These are phyloP conservation scores for Cladopsammia gracilis DNA, from an alignment of 64 coral and sea anemone species.

Conservation along the genomic window DNA sequence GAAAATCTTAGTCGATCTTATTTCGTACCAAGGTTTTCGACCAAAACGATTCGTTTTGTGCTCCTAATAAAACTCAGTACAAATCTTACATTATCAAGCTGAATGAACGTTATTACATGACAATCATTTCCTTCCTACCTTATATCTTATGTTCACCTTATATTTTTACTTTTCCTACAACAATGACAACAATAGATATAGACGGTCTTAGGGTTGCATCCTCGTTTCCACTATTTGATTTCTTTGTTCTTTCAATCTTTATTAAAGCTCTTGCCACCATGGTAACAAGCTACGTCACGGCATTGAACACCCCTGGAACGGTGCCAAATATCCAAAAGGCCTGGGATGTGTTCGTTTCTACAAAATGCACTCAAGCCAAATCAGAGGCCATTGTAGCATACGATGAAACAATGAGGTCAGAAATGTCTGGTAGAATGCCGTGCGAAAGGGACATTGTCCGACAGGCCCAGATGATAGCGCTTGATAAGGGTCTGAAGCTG, in stretches of 20 bases:
- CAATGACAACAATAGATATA: too few relatives aligned
- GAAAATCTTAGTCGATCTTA: too few relatives aligned
- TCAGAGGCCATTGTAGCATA: neutral
- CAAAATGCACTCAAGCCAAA: constrained; percentile 8
- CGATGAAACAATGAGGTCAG: neutral
- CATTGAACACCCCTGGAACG: constrained; percentile 31
- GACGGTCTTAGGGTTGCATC: too few relatives aligned
- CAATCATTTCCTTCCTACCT: too few relatives aligned
- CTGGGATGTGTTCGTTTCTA: constrained; percentile 36
- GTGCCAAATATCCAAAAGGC: constrained; percentile 20
- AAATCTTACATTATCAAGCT: too few relatives aligned
- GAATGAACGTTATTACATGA: too few relatives aligned
- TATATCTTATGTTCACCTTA: too few relatives aligned
- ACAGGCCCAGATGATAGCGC: neutral
- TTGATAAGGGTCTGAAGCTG: neutral
- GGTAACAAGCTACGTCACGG: constrained; percentile 39
- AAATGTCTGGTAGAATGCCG: constrained; percentile 18
- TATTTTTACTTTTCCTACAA: too few relatives aligned
- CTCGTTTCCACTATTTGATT: too few relatives aligned
- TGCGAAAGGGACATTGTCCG: constrained; percentile 20
- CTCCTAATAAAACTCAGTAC: too few relatives aligned
- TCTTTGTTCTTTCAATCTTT: neutral
- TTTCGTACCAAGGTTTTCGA: too few relatives aligned
- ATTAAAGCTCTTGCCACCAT: constrained; percentile 33
- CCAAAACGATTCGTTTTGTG: too few relatives aligned